These are phyloP conservation scores for Pangasius macronema DNA, from an alignment of 2,797 vertebrate species.

Conservation along the genomic window DNA sequence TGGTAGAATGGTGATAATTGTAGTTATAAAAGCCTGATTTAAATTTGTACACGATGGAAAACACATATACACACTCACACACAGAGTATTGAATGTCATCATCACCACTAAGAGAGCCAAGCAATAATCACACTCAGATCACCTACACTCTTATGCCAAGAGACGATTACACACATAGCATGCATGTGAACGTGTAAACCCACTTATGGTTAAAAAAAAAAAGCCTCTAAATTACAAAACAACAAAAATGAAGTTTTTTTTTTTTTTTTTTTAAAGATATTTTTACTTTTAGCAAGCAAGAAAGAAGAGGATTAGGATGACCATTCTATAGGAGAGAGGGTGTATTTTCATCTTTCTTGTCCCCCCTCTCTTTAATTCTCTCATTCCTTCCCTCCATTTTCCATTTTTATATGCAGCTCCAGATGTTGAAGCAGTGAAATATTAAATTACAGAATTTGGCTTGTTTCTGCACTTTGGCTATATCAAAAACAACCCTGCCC, in stretches of 20 bases:
- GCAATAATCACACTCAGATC: slow-evolving; percentile 85
- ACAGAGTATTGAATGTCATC: slow-evolving; percentile 81
- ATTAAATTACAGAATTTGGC: slow-evolving; percentile 82
- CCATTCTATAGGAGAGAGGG: slow-evolving; percentile 64
- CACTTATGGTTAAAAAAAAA: neutral
- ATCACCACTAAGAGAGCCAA: slow-evolving; percentile 79
- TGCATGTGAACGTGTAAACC: slow-evolving; percentile 43
- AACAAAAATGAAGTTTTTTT: neutral
- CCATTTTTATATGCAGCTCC: slow-evolving; percentile 79
- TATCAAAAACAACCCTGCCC: slow-evolving; percentile 77
- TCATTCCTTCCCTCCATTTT: slow-evolving; percentile 77
- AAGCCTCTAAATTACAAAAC: slow-evolving; percentile 13
- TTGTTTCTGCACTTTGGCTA: slow-evolving; percentile 76
- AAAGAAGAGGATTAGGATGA: slow-evolving; percentile 65
- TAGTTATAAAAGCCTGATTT: slow-evolving; percentile 47
- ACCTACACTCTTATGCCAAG: slow-evolving; percentile 79
- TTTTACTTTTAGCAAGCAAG: slow-evolving; percentile 33
- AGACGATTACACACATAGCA: slow-evolving; percentile 73
- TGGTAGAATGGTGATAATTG: slow-evolving; percentile 46
- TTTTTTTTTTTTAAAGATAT: neutral
- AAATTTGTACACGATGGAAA: slow-evolving; percentile 43
- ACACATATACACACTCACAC: slow-evolving; percentile 47
- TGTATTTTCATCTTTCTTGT: slow-evolving; percentile 71
- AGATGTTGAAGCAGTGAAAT: slow-evolving; percentile 83
- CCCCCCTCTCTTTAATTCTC: slow-evolving; percentile 72